These are phyloP conservation scores for Dromaius novaehollandiae DNA, from an alignment of 2,113 vertebrate species.

Conservation along the genomic window DNA sequence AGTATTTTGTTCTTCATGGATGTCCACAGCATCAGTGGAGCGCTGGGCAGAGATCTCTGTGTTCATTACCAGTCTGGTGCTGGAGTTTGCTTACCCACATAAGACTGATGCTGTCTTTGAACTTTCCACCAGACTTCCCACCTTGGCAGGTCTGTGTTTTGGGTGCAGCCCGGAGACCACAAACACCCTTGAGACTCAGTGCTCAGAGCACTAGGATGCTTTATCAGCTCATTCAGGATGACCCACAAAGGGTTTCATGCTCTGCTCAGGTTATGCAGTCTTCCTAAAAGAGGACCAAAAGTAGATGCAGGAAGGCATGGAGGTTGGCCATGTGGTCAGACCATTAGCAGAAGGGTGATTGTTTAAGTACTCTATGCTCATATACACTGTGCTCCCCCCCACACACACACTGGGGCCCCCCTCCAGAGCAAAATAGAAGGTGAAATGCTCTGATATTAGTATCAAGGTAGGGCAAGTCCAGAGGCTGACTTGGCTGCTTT, in stretches of 20 bases:
- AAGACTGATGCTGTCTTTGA: neutral
- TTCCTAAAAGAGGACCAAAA: neutral
- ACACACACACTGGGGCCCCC: too few relatives aligned
- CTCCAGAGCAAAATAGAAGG: neutral
- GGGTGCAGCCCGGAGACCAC: neutral
- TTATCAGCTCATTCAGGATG: neutral
- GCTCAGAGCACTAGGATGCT: neutral
- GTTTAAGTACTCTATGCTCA: neutral
- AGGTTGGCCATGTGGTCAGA: neutral
- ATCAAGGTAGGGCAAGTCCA: neutral
- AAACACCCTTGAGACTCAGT: neutral
- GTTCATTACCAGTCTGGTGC: neutral
- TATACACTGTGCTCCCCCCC: neutral
- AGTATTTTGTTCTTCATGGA: neutral
- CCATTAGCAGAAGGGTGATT: neutral
- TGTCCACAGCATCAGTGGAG: neutral
- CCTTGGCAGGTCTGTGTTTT: fast-evolving
- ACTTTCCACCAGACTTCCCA: neutral
- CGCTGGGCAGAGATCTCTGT: neutral
- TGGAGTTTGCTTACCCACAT: neutral
- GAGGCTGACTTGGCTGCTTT: neutral
- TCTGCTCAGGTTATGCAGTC: neutral
- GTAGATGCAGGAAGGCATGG: neutral
- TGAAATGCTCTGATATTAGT: neutral
- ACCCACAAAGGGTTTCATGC: neutral